phyloP scores from a whole-genome alignment of 2,888 invertebrate genomes.

The Melangyna quadrimaculata region DNA sequence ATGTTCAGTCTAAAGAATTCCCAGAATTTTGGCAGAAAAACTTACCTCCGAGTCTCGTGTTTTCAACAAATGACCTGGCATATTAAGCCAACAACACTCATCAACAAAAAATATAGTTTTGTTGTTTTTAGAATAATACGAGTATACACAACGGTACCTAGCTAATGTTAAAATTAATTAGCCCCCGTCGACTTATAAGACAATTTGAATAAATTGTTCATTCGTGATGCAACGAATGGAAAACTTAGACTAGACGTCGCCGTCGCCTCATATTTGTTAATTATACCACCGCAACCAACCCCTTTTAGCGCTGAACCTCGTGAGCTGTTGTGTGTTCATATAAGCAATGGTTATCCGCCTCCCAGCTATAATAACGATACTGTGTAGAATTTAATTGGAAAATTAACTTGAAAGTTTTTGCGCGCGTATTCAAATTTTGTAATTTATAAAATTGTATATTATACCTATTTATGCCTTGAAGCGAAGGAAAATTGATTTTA shows the following conservation, averaged over 20 bases:
- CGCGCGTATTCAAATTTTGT: constrained; percentile 32
- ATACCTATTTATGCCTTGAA: not conserved
- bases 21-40: constrained; percentile 45
- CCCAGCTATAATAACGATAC: not conserved
- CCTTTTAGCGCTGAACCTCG: not conserved
- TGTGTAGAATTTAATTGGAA: constrained; percentile 2
- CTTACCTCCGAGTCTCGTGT: constrained; percentile 51
- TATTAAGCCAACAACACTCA: constrained; percentile 1
- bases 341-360: not conserved
- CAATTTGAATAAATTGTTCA: constrained; percentile 57
- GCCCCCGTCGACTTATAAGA: constrained; percentile 26
- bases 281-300: not conserved
- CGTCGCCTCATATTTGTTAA: constrained; percentile 55
- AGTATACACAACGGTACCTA: too few species aligned
- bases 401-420: constrained; percentile 40
- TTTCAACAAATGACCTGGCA: constrained; percentile 46
- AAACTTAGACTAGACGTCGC: constrained; percentile 67
- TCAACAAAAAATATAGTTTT: constrained; percentile 2
- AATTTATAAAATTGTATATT: constrained; percentile 6
- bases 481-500: constrained; percentile 30
- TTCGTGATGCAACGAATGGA: constrained; percentile 64
- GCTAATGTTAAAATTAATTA: constrained; percentile 59
- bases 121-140: too few species aligned
- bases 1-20: constrained; percentile 30
- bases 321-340: not conserved